A percentile compares a stretch with the other conserved stretches of the same genome.
These are phyloP conservation scores for Lophura swinhoii DNA, from an alignment of 2,797 vertebrate genomes.

Conservation along the genomic window DNA sequence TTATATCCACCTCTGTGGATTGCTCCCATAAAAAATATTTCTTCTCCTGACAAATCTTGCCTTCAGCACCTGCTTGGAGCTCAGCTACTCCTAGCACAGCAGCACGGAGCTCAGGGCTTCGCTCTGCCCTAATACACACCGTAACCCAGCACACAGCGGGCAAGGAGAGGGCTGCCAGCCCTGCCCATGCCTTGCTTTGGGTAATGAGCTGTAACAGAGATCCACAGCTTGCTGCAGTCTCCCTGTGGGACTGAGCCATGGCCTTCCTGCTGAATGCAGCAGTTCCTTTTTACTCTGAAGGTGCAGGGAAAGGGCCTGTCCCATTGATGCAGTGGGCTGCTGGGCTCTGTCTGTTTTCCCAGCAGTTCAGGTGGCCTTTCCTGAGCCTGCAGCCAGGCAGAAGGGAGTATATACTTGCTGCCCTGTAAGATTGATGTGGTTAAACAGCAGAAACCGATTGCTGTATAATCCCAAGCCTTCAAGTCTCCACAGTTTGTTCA, in stretches of 20 bases:
- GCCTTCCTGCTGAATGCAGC: background rate
- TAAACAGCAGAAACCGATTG: background rate
- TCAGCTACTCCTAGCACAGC: background rate
- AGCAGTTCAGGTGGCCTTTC: background rate
- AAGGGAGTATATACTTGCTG: background rate
- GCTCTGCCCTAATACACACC: background rate
- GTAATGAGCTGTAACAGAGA: background rate
- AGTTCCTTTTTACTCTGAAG: background rate
- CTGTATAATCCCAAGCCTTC: background rate
- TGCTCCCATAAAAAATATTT: conserved; percentile 5
- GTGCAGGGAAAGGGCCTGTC: background rate
- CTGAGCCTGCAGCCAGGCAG: background rate
- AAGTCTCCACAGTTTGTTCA: background rate
- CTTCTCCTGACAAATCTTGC: conserved; percentile 7
- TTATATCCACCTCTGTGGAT: conserved; percentile 42
- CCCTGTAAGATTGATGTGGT: background rate
- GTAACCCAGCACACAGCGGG: rapidly evolving
- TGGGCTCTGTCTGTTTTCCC: background rate
- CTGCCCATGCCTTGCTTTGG: rapidly evolving
- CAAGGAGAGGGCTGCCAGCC: background rate
- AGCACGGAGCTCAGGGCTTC: background rate
- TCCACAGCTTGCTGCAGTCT: background rate
- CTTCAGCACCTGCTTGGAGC: background rate
- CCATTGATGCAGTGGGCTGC: background rate
- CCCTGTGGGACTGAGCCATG: background rate